Conservation (phyloP, 2,797 vertebrate species). For the Pelobates cultripes region DNA sequence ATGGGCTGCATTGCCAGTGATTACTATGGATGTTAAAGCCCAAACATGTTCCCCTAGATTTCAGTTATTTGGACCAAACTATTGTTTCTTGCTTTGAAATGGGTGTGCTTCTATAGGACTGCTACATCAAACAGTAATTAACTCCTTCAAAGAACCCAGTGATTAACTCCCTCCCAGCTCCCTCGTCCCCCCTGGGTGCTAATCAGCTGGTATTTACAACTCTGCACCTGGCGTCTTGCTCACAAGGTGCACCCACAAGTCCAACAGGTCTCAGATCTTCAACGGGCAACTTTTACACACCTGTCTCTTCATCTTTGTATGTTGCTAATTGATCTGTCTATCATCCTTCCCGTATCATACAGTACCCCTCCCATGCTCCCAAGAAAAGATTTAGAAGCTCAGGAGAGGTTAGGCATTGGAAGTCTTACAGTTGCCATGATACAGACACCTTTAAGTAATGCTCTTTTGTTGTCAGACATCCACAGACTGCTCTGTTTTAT, state of each 20-base stretch:
- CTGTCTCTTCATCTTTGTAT: slow-evolving; percentile 1
- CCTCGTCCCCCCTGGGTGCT: slow-evolving; percentile 46
- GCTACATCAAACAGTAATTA: slow-evolving; percentile 50
- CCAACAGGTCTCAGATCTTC: slow-evolving; percentile 27
- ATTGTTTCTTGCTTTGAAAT: slow-evolving; percentile 5
- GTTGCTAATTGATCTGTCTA: background rate
- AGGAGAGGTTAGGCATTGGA: background rate
- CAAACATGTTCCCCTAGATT: background rate
- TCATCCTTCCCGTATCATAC: background rate
- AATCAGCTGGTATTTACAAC: slow-evolving; percentile 31
- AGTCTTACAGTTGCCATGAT: background rate
- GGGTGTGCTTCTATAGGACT: slow-evolving; percentile 54
- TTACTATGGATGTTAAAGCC: background rate
- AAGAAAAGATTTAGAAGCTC: background rate
- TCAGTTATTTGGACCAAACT: slow-evolving; percentile 9
- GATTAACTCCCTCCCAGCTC: slow-evolving; percentile 23
- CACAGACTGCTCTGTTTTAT: too few species aligned
- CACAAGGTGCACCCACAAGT: background rate
- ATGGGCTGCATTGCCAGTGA: background rate
- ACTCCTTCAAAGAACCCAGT: slow-evolving; percentile 51
- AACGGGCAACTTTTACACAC: background rate
- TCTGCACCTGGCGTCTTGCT: slow-evolving; percentile 36
- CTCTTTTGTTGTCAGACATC: background rate
- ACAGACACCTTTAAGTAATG: background rate
- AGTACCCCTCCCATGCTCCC: background rate